Evolutionary conservation across 2,113 vertebrate genomes (phyloP).

Genomic region (Tachuris rubrigastra): DNA sequence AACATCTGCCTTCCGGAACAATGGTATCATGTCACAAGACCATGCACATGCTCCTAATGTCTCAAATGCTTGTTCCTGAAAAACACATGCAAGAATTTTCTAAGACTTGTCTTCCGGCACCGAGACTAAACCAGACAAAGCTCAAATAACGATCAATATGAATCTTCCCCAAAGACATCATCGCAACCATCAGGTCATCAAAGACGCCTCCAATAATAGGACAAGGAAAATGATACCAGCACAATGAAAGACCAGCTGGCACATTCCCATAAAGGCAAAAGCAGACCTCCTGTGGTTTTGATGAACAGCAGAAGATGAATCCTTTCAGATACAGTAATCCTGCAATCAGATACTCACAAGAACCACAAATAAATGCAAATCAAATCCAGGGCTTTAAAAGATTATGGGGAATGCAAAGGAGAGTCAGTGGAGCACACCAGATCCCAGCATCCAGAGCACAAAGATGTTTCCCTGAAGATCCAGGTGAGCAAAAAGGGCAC

Average conservation of each 20-base stretch:
- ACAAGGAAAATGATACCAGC: background rate
- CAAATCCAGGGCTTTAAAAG: constrained; percentile 20
- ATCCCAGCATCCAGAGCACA: background rate
- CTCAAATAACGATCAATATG: background rate
- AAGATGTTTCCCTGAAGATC: background rate
- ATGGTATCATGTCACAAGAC: rapidly evolving
- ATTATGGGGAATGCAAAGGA: background rate
- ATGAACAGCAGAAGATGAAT: constrained; percentile 41
- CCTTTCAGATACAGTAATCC: constrained; percentile 43
- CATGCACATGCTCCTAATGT: background rate
- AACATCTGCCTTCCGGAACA: background rate
- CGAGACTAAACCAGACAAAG: background rate
- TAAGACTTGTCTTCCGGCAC: background rate
- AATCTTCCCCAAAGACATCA: background rate
- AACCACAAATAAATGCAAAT: background rate
- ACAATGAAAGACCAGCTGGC: constrained; percentile 33
- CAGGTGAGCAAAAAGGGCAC: constrained; percentile 23
- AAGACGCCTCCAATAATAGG: background rate
- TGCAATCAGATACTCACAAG: constrained; percentile 7
- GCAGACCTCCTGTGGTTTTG: constrained; percentile 25
- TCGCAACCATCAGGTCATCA: background rate
- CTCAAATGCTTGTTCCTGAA: background rate
- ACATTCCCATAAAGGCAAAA: constrained; percentile 31
- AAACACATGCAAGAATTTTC: background rate
- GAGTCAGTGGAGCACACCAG: background rate